phyloP scores from a whole-genome alignment of 2,888 invertebrate species.

The Eilema caniola region DNA sequence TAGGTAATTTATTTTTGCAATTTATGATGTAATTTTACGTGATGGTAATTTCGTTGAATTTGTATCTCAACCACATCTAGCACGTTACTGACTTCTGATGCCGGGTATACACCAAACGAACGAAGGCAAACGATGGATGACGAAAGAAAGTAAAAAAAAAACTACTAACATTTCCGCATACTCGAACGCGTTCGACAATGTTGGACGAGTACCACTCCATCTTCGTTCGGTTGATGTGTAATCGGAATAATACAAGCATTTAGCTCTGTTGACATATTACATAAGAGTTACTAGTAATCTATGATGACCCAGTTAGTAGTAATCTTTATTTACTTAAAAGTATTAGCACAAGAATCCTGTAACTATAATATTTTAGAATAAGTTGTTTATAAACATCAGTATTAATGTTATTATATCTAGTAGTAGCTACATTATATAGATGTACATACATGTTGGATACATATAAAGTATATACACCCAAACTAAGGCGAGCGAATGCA shows the following conservation, averaged over 20 bases:
- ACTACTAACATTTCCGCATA: not conserved
- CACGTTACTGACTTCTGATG: not conserved
- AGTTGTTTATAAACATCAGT: slow-evolving; percentile 57
- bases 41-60: not conserved
- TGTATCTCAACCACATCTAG: not conserved
- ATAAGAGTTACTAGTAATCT: not conserved
- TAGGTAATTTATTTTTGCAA: not conserved
- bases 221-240: not conserved
- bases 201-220: not conserved
- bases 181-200: no score
- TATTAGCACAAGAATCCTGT: slow-evolving; percentile 9
- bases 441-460: not conserved
- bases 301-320: not conserved
- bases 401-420: slow-evolving; percentile 48
- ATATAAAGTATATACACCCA: not conserved
- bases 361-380: slow-evolving; percentile 21
- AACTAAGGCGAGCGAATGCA: not conserved
- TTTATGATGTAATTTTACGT: slow-evolving; percentile 1
- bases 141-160: not conserved
- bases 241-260: not conserved
- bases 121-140: not conserved
- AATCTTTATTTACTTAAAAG: not conserved
- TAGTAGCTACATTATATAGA: not conserved
- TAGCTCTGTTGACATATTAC: not conserved
- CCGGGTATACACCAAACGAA: not conserved